Base-by-base conservation (phyloP, 2,888 invertebrate genomes). In the Thymelicus sylvestris region DNA sequence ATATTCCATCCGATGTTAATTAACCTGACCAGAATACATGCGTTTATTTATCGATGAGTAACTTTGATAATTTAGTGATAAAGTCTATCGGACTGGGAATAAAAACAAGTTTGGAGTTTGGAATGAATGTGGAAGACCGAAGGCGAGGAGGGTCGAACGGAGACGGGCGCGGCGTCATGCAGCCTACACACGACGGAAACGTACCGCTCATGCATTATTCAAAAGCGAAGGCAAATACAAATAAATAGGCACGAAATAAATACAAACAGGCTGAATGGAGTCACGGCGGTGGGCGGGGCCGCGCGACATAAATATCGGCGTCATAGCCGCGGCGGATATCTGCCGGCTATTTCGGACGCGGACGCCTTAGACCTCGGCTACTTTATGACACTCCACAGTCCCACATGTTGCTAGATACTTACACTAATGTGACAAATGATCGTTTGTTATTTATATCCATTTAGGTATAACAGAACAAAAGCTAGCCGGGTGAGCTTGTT, bases 201-300 rank as follows among this genome's bases (percentile, higher is more conserved):
- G 88, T 86, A 89, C 83, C 83, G 89, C 90, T 92, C 92, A 93
- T 93, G 90, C 87, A 92, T 93, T 89, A 93, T 93, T 93, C 93
- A 93, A 90, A 92, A 84, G 86, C 87, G 81, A 89, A 90, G 87
- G 86, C 92, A 91, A 93, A 93, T 92, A 93, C 93, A 93, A 93
- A 93, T 93, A 93, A 93, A 93, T 93, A 92, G 93, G 88, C 91
- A 90, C 87, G 87, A 88, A 93, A 93, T 92, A 93, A 92, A 93
- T 93, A 93, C 92, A 92, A 93, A 92, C 92, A 90, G 91, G 87
- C 92, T 90, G 93, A 93, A 92, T 92, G 92, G 90, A 90, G 91
- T 90, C 90, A 83, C 89, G 87, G 87, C 86, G 83, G 86, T 90
- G 91, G 93, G 93, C 92, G 93, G 91, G 86, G 90, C 92, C 78